phyloP scores from a whole-genome alignment of 2,797 vertebrate genomes.

The Coregonus ussuriensis region DNA sequence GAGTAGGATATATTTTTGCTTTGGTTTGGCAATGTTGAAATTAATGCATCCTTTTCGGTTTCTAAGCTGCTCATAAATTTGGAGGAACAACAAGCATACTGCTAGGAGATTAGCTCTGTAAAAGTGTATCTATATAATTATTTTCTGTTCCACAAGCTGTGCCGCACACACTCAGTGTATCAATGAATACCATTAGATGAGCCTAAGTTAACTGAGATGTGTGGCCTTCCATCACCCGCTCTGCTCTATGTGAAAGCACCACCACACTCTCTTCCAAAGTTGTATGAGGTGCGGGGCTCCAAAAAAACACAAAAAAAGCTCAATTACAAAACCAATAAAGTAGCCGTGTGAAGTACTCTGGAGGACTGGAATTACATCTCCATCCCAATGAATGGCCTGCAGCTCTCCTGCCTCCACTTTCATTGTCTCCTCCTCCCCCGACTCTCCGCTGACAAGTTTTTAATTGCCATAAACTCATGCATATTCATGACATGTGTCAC shows the following conservation, averaged over 20 bases:
- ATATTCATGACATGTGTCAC: constrained; percentile 65
- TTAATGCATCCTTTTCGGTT: neutral
- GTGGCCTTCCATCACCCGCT: neutral
- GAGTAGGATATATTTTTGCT: neutral
- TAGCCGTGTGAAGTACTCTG: constrained; percentile 44
- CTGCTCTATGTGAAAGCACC: neutral
- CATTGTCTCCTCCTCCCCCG: constrained; percentile 45
- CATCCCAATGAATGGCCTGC: constrained; percentile 49
- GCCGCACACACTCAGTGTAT: constrained; percentile 48
- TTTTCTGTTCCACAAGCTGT: constrained; percentile 53
- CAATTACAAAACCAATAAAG: constrained; percentile 63
- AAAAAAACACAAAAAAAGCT: constrained; percentile 35
- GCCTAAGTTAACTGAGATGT: constrained; percentile 47
- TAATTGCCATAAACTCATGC: constrained; percentile 70
- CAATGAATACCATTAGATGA: constrained; percentile 61
- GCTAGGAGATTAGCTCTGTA: constrained; percentile 56
- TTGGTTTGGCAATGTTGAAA: neutral
- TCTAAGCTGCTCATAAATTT: constrained; percentile 40
- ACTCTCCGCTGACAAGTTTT: constrained; percentile 53
- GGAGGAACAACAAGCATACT: constrained; percentile 48
- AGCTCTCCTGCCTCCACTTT: constrained; percentile 43
- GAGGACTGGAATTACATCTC: constrained; percentile 60
- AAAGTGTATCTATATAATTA: constrained; percentile 63
- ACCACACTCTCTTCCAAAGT: constrained; percentile 17
- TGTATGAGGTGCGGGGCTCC: constrained; percentile 16